phyloP scores from a whole-genome alignment of 2,113 vertebrate genomes.

The Macquaria australasica region DNA sequence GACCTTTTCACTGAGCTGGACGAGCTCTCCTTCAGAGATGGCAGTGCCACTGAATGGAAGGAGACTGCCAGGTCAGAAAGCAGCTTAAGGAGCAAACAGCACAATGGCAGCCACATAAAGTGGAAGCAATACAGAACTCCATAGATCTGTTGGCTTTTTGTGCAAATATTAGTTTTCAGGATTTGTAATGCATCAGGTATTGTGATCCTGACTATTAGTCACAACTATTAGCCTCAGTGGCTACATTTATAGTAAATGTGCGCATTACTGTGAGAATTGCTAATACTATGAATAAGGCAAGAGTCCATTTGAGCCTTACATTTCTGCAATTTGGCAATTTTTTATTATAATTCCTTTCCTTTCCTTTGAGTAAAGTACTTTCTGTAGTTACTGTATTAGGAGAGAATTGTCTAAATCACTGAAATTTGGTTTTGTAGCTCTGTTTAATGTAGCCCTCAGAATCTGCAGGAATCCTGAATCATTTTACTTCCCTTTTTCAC shows the following conservation, averaged over 20 bases:
- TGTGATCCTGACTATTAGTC: neutral
- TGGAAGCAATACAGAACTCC: neutral
- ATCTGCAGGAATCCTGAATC: neutral
- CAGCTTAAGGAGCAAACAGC: neutral
- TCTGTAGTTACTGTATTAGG: too few species aligned
- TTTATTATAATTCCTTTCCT: neutral
- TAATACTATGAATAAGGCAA: neutral
- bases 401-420: neutral
- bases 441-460: neutral
- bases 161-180: neutral
- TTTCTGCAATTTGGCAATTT: neutral
- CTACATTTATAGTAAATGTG: neutral
- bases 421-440: neutral
- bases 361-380: neutral
- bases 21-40: conserved; percentile 92
- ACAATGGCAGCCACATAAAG: neutral
- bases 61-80: conserved; percentile 91
- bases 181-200: neutral
- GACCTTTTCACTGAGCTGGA: conserved; percentile 98
- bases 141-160: conserved; percentile 3
- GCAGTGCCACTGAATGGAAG: conserved; percentile 93
- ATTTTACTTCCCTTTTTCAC: neutral
- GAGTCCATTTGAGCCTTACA: neutral
- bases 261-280: neutral
- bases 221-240: neutral